Evolutionary conservation across 2,113 vertebrate genomes (phyloP).

Genomic region (Paramormyrops kingsleyae): DNA sequence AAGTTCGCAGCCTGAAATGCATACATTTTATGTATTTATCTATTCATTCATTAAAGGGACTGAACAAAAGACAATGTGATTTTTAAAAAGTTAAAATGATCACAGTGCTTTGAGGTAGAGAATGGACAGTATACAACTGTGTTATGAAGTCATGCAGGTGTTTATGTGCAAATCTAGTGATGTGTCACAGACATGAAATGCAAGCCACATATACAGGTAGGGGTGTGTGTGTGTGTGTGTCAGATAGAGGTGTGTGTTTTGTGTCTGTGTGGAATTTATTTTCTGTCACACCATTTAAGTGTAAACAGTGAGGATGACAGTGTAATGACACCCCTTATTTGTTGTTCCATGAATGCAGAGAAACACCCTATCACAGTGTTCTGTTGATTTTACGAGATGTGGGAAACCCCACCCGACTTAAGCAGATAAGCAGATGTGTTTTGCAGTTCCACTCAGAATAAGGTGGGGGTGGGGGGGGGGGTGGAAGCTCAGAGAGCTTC

Average conservation of each 20-base stretch:
- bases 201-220: neutral
- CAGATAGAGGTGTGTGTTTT: neutral
- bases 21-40: neutral
- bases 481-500: neutral
- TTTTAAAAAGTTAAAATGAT: neutral
- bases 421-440: conserved; percentile 38
- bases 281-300: neutral
- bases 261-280: neutral
- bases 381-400: conserved; percentile 30
- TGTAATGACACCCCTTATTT: neutral
- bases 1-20: neutral
- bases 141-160: neutral
- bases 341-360: neutral
- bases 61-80: neutral
- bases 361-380: conserved; percentile 17
- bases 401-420: conserved; percentile 42
- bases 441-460: conserved; percentile 10
- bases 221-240: neutral
- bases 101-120: neutral
- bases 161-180: neutral
- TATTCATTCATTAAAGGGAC: neutral
- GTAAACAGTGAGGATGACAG: neutral
- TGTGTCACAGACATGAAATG: neutral
- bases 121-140: neutral
- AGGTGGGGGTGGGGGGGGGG: neutral